Percentiles rank a stretch among this genome's conserved stretches.
Evolutionary conservation across 1,140 invertebrate species (phyloP).

Genomic region (silkworm (Bombyx mori)): DNA sequence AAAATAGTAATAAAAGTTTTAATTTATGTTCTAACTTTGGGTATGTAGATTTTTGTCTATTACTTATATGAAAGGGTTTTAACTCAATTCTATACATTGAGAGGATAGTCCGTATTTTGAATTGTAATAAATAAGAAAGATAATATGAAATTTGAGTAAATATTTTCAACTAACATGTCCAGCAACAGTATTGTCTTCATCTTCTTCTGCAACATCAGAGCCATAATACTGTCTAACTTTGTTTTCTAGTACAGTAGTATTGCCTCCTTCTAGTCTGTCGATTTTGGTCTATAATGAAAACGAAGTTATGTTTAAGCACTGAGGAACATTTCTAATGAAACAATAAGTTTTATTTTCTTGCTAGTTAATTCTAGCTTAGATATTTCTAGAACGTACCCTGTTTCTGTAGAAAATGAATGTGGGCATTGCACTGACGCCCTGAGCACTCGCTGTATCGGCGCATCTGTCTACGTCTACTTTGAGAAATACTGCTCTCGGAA

Average conservation of each 20-base stretch:
- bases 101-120: too few relatives aligned
- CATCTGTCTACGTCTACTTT: constrained; percentile 96
- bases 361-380: not conserved
- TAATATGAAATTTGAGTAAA: not conserved
- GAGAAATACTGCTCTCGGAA: constrained; percentile 91
- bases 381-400: constrained; percentile 64
- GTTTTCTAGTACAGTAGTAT: constrained; percentile 83
- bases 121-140: too few relatives aligned
- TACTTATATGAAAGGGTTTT: too few relatives aligned
- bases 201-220: constrained; percentile 74
- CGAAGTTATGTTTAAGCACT: not conserved
- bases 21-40: too few relatives aligned
- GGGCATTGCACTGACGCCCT: constrained; percentile 96
- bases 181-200: constrained; percentile 76
- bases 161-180: constrained; percentile 79
- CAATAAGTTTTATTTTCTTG: too few relatives aligned
- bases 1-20: not conserved
- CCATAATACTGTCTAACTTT: constrained; percentile 93
- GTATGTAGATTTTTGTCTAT: too few relatives aligned
- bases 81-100: too few relatives aligned
- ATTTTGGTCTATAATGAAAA: constrained; percentile 77
- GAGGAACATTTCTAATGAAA: not conserved
- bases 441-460: constrained; percentile 84
- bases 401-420: constrained; percentile 98
- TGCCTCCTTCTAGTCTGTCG: constrained; percentile 87